Percentiles rank a stretch among this genome's conserved stretches.
phyloP scores from a whole-genome alignment of 1,140 invertebrate genomes.

The Bombus pascuorum region DNA sequence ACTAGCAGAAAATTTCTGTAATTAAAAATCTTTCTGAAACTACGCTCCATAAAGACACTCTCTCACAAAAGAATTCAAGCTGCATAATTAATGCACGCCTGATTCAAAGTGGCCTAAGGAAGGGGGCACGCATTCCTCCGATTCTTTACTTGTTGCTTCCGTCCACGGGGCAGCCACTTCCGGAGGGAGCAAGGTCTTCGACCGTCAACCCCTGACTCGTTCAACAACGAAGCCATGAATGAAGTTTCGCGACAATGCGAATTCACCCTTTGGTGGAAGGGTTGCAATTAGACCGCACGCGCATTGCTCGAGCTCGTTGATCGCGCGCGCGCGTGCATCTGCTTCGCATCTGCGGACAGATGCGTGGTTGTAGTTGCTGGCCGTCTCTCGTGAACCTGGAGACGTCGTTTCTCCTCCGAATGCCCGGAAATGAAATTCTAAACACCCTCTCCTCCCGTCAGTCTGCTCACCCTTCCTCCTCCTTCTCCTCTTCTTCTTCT shows the following conservation, averaged over 20 bases:
- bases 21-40: no score
- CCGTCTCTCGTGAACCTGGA: slow-evolving; percentile 29
- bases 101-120: not conserved
- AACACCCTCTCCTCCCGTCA: slow-evolving; percentile 66
- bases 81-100: not conserved
- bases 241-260: slow-evolving; percentile 68
- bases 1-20: no score
- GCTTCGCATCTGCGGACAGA: slow-evolving; percentile 76
- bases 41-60: not conserved
- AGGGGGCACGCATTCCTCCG: not conserved
- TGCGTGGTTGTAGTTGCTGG: slow-evolving; percentile 55
- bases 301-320: slow-evolving; percentile 53
- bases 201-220: slow-evolving; percentile 44
- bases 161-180: slow-evolving; percentile 40
- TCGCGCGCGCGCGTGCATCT: slow-evolving; percentile 65
- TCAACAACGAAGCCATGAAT: slow-evolving; percentile 55
- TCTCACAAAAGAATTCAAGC: not conserved
- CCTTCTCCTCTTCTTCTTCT: not conserved
- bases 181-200: slow-evolving; percentile 57
- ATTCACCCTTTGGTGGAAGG: slow-evolving; percentile 60
- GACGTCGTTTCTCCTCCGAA: slow-evolving; percentile 50
- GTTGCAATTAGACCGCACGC: slow-evolving; percentile 70
- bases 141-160: slow-evolving; percentile 44
- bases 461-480: slow-evolving; percentile 38
- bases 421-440: slow-evolving; percentile 77